Base-by-base conservation (phyloP, 1,140 invertebrate genomes). In the Parapsyche elsis region DNA sequence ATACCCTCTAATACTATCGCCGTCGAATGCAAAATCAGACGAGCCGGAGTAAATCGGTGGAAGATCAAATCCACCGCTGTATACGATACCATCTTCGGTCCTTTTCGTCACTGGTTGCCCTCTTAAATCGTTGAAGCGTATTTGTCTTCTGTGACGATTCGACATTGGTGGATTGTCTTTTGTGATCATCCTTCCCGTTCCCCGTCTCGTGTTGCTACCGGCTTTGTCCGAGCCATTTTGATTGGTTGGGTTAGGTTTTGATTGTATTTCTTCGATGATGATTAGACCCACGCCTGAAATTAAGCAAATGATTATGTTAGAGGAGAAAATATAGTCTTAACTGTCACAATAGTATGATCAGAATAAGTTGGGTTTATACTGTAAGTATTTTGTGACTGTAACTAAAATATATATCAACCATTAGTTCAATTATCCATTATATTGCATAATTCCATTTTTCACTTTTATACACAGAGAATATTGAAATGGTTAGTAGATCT, bases 21-120 rank as follows among this genome's bases (percentile, higher is more conserved):
- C 70, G 70, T 57, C 49, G 23, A 57, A 75, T 21, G 49, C 73
- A 57, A 75, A 75, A 75, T 75, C 73, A 5, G 46, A 0, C 5
- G 16, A 12, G 4, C 73, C 73, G 14, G 21, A 57, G n/a, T 46
- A 46, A n/a, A 1, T 16, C 5, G 16, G 23, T 57, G 19, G 19
- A 4, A 57, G 10, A 57, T 75, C 23, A n/a, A 16, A 7, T n/a
- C 70, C 70, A 16, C 26, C 26, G 30, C 30, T 44, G 9, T 26
- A 26, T 7, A 26, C 26, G 10, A 21, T 67, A 21, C 64, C 64
- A 24, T 67, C 24, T 7, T 67, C 19, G 12, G 64, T 67, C 7
- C 30, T 38, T 7, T 38, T 38, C 12, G 16, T 53, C 10, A 10
- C 10, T 67, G 12, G 9, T 64, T 64, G 4, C 16, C 14, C 2